Percentiles rank a stretch among this genome's conserved stretches.
phyloP scores from a whole-genome alignment of 2,797 vertebrate species.

The Buceros bicornis region DNA sequence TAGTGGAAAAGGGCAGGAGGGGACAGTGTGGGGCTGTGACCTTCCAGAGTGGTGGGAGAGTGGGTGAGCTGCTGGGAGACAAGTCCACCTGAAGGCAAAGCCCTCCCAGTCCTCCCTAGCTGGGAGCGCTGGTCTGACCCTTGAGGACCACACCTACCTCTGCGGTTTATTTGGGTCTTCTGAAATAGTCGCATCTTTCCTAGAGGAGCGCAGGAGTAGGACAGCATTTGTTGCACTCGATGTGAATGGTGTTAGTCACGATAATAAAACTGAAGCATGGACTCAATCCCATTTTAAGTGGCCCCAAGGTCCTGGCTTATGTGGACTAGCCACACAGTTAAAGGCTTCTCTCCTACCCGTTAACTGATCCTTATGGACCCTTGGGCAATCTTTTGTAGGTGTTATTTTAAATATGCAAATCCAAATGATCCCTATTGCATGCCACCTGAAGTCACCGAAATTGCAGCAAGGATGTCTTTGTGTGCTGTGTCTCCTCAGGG shows the following conservation, averaged over 20 bases:
- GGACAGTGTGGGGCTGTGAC: background rate
- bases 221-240: background rate
- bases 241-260: background rate
- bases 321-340: background rate
- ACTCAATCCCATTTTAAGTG: background rate
- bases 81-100: background rate
- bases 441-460: slow-evolving; percentile 42
- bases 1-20: background rate
- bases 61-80: background rate
- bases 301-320: background rate
- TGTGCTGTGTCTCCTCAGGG: background rate
- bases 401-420: slow-evolving; percentile 13
- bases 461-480: background rate
- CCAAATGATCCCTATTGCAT: background rate
- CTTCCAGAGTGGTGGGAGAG: background rate
- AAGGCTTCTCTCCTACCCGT: slow-evolving; percentile 15
- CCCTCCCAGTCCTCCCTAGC: background rate
- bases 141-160: background rate
- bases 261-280: background rate
- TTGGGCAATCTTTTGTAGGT: slow-evolving; percentile 25
- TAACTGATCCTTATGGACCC: slow-evolving; percentile 32
- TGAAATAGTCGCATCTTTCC: background rate
- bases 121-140: background rate
- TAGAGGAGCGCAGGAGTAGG: background rate
- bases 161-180: background rate